Evolutionary conservation across 1,140 invertebrate genomes (phyloP).

Genomic region (Bombus difficillimus): DNA sequence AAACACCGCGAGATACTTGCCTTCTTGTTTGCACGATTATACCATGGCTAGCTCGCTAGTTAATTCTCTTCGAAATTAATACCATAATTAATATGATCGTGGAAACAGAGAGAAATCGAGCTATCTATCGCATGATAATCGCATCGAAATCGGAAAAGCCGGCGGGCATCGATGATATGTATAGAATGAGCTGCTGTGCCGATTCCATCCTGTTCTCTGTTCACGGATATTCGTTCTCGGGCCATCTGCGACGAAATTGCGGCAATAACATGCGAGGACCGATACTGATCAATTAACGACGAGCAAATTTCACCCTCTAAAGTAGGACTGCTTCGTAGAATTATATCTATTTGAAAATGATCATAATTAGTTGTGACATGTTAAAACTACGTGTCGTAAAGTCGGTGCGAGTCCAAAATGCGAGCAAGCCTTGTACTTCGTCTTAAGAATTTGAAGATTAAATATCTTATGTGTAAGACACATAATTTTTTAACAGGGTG

Average conservation of each 20-base stretch:
- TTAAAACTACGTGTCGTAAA: background rate
- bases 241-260: conserved; percentile 19
- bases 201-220: background rate
- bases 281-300: conserved; percentile 23
- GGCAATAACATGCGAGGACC: background rate
- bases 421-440: too few species aligned
- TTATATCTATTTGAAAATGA: background rate
- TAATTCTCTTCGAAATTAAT: conserved; percentile 34
- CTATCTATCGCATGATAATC: conserved; percentile 18
- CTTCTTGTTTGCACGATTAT: background rate
- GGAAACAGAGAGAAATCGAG: background rate
- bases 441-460: too few species aligned
- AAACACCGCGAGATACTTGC: background rate
- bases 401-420: background rate
- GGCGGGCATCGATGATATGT: background rate
- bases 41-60: background rate
- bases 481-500: too few species aligned
- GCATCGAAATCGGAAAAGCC: conserved; percentile 8
- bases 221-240: background rate
- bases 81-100: background rate
- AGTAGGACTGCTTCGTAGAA: background rate
- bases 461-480: too few species aligned
- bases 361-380: background rate
- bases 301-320: background rate
- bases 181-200: background rate